These are phyloP conservation scores for Echinops telfairi DNA, from an alignment of 2,113 vertebrate species.

Conservation along the genomic window DNA sequence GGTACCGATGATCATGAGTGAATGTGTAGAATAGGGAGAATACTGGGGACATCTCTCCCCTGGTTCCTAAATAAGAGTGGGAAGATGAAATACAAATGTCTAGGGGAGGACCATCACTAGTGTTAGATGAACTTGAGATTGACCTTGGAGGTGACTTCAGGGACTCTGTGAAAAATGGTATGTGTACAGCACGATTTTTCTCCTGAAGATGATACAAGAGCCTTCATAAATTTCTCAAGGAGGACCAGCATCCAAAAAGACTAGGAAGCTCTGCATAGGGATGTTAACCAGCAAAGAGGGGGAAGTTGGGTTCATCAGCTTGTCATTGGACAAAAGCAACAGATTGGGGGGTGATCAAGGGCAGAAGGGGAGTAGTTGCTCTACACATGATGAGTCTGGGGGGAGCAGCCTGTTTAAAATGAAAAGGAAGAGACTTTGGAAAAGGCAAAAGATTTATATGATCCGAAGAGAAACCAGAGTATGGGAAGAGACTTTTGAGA, in stretches of 20 bases:
- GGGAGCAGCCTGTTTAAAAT: background rate
- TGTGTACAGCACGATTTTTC: background rate
- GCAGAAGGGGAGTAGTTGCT: background rate
- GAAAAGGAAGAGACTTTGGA: background rate
- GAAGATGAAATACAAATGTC: no score
- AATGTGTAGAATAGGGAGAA: no score
- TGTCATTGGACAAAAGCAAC: background rate
- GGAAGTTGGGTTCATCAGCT: background rate
- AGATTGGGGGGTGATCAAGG: background rate
- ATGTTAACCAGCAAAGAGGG: background rate
- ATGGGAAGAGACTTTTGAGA: no score
- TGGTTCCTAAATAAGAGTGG: no score
- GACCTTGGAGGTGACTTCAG: no score
- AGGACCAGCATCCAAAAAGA: background rate
- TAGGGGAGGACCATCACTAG: accelerated
- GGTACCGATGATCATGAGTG: no score
- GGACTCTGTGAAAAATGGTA: background rate
- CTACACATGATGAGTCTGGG: background rate
- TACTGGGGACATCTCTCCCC: no score
- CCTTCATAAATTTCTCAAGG: background rate
- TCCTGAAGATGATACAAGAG: background rate
- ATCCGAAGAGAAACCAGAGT: no score
- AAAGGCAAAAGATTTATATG: no score
- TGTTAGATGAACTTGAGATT: accelerated
- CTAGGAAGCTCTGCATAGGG: background rate